Evolutionary conservation across 2,888 invertebrate species (phyloP).

Genomic region (Endomychus coccineus): DNA sequence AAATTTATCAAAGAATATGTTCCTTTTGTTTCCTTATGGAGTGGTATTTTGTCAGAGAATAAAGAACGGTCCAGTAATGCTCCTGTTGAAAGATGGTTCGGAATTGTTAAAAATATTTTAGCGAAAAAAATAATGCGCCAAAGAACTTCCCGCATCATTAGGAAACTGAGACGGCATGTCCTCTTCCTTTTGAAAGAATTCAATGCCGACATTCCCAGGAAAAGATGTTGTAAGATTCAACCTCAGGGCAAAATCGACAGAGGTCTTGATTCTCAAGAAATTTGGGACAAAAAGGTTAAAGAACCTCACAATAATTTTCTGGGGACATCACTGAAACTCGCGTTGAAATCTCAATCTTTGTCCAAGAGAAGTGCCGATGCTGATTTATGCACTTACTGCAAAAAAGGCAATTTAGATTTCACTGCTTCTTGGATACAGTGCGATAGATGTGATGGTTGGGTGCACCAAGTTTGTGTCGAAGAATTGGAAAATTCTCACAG

Average conservation of each 20-base stretch:
- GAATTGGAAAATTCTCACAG: background rate
- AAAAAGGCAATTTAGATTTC: constrained; percentile 3
- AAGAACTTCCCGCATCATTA: background rate
- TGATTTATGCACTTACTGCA: constrained; percentile 4
- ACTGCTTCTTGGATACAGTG: constrained; percentile 2
- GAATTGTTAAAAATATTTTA: constrained; percentile 1
- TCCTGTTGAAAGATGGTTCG: constrained; percentile 5
- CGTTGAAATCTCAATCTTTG: constrained; percentile 2
- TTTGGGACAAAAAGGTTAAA: constrained; percentile 5
- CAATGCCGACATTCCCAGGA: background rate
- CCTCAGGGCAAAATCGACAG: background rate
- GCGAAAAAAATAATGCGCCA: constrained; percentile 3
- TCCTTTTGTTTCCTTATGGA: constrained; percentile 2
- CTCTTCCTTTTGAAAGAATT: constrained; percentile 1
- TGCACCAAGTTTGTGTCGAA: constrained; percentile 1
- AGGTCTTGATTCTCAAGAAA: constrained; percentile 3
- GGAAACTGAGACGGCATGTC: background rate
- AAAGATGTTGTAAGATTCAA: background rate
- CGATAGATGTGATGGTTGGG: constrained; percentile 3
- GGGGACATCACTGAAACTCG: constrained; percentile 2
- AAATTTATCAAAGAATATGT: background rate
- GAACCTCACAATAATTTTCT: constrained; percentile 3
- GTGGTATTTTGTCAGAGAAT: constrained; percentile 2
- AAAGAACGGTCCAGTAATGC: constrained; percentile 4
- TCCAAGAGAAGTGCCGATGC: no score